Base-by-base conservation (phyloP, 2,888 invertebrate genomes). In the Perithous albicinctus region DNA sequence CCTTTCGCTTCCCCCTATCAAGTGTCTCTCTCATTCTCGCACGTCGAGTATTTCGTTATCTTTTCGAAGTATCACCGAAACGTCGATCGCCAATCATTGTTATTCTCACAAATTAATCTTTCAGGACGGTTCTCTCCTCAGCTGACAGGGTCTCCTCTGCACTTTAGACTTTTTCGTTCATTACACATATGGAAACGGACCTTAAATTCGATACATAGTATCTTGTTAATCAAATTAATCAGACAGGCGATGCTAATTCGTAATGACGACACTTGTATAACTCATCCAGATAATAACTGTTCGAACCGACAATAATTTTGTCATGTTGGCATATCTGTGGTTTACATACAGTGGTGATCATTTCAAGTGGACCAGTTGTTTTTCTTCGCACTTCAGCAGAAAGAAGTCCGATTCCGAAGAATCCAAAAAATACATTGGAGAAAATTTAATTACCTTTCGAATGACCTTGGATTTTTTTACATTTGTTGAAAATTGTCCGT, bases 21-120 rank as follows among this genome's bases (percentile, higher is more conserved):
- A 48, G 69, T 66, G 56, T 75, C 63, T 75, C 59, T 78, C 78
- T 84, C 66, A 59, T 67, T 78, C 69, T 73, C 82, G 70, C 76
- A 80, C 84, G 69, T 78, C 64, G 56, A 70, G 76, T 77, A 70
- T 70, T 64, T 64, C 83, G 83, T 85, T 86, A 86, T 87, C 85
- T 81, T 74, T 64, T 63, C 82, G 51, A 64, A 79, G 74, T 85
- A 85, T 84, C 85, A 80, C 76, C 78, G 82, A 83, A 83, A 80
- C 83, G 82, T 84, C 85, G 87, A 87, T 87, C 86, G 87, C 85
- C 85, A 86, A 87, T 89, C 88, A 89, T 89, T 90, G 89, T 88
- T 87, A 85, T 87, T 86, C 86, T 85, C 84, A 87, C 88, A 85
- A 88, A 89, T 90, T 89, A 89, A 89, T 88, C 87, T 86, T 86